Percentiles rank a stretch among this genome's conserved stretches.
phyloP scores from a whole-genome alignment of 53 echinoderm and acorn worm species.

The Henricia sp. region DNA sequence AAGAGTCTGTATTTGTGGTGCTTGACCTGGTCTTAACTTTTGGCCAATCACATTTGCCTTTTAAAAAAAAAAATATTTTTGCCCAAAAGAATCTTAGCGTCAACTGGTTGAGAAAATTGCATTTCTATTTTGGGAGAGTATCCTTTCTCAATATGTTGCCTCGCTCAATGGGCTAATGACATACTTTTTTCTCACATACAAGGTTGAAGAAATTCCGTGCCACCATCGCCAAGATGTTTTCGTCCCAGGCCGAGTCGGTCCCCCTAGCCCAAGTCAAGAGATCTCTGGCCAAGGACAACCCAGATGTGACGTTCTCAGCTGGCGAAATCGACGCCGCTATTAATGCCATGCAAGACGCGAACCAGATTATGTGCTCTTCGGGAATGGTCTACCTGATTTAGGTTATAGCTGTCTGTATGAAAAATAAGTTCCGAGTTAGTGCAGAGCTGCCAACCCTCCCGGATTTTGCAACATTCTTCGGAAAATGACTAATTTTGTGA shows the following conservation, averaged over 20 bases:
- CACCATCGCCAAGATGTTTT: conserved; percentile 83
- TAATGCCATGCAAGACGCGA: conserved; percentile 91
- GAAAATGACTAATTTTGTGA: background rate
- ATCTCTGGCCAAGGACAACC: conserved; percentile 66
- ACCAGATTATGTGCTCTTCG: conserved; percentile 94
- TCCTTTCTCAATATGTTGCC: too few species aligned
- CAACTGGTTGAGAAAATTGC: too few species aligned
- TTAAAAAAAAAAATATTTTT: too few species aligned
- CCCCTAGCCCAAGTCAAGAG: conserved; percentile 74
- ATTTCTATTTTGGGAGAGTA: too few species aligned
- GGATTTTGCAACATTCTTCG: too few species aligned
- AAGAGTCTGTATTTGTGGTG: too few species aligned
- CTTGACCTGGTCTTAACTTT: too few species aligned
- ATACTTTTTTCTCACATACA: conserved; percentile 29
- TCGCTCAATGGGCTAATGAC: too few species aligned
- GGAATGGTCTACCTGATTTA: conserved; percentile 88
- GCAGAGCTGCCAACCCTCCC: too few species aligned
- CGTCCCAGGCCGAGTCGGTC: conserved; percentile 83
- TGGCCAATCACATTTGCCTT: too few species aligned
- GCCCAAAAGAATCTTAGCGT: too few species aligned
- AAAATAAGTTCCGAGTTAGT: background rate
- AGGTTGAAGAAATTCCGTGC: conserved; percentile 90
- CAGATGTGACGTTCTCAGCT: conserved; percentile 67
- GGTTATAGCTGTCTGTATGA: background rate
- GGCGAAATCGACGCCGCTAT: conserved; percentile 79